Conservation (phyloP, 2,797 vertebrate species). For the Phoeniculus purpureus region DNA sequence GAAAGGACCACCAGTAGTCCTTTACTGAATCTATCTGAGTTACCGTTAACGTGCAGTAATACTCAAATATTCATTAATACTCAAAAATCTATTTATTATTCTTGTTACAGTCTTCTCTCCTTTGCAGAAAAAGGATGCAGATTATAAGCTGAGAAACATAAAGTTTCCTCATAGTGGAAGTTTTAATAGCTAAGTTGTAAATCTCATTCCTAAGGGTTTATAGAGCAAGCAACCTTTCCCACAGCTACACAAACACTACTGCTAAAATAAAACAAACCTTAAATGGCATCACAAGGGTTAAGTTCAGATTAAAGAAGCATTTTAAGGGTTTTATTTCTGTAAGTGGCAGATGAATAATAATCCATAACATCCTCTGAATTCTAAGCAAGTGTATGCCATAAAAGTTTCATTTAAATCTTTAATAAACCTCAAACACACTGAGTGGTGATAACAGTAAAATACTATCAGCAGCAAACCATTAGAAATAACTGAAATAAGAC, state of each 20-base stretch:
- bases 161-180: conserved; percentile 1
- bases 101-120: neutral
- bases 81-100: neutral
- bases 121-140: neutral
- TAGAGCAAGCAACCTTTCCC: neutral
- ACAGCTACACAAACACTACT: conserved; percentile 19
- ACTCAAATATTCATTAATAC: neutral
- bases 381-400: conserved; percentile 68
- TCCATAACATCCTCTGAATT: conserved; percentile 73
- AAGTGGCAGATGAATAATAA: conserved; percentile 80
- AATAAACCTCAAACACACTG: conserved; percentile 52
- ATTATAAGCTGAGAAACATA: conserved; percentile 7
- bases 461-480: conserved; percentile 53
- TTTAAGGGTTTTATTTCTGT: conserved; percentile 68
- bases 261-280: conserved; percentile 54
- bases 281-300: conserved; percentile 70
- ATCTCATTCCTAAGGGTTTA: conserved; percentile 17
- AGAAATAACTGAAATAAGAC: conserved; percentile 60
- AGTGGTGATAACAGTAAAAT: conserved; percentile 63
- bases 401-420: conserved; percentile 76
- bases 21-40: neutral
- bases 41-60: neutral
- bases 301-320: conserved; percentile 72
- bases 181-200: conserved; percentile 54
- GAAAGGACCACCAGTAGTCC: neutral